Percentiles rank a stretch among this genome's conserved stretches.
phyloP scores from a whole-genome alignment of 2,888 invertebrate species.

The Trichacis sp. region DNA sequence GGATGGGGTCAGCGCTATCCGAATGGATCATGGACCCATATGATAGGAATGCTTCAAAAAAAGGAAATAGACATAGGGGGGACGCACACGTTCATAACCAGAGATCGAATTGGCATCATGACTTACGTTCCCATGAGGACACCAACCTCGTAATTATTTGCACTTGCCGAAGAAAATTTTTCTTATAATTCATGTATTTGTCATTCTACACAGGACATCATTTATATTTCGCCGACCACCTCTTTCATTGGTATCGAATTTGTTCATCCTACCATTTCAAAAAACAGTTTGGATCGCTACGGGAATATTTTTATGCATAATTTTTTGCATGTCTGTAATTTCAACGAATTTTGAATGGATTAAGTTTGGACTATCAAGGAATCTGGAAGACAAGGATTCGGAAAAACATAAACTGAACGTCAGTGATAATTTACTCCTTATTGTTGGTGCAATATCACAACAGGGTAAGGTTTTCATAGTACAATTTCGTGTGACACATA shows the following conservation, averaged over 20 bases:
- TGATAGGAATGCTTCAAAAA: constrained; percentile 49
- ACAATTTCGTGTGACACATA: too few relatives aligned
- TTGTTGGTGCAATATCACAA: constrained; percentile 75
- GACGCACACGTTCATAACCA: constrained; percentile 71
- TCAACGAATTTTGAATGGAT: constrained; percentile 26
- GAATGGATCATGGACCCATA: constrained; percentile 50
- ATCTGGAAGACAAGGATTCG: not conserved
- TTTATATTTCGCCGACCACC: constrained; percentile 82
- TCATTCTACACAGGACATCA: constrained; percentile 65
- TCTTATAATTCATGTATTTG: too few relatives aligned
- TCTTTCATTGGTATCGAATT: constrained; percentile 79
- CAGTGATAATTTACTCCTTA: constrained; percentile 72
- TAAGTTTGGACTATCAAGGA: not conserved
- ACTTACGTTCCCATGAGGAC: constrained; percentile 78
- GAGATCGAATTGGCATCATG: constrained; percentile 73
- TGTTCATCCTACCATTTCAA: constrained; percentile 78
- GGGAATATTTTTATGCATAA: constrained; percentile 12
- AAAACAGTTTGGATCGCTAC: constrained; percentile 76
- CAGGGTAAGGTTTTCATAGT: constrained; percentile 71
- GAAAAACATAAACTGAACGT: constrained; percentile 57
- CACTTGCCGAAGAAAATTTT: too few relatives aligned
- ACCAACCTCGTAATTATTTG: constrained; percentile 74
- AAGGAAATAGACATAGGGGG: constrained; percentile 58
- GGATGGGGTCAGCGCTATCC: constrained; percentile 51
- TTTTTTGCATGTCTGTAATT: constrained; percentile 9